A percentile compares a stretch with the other conserved stretches of the same genome.
These are phyloP conservation scores for Pasiphila rectangulata DNA, from an alignment of 2,888 invertebrate genomes.

Conservation along the genomic window DNA sequence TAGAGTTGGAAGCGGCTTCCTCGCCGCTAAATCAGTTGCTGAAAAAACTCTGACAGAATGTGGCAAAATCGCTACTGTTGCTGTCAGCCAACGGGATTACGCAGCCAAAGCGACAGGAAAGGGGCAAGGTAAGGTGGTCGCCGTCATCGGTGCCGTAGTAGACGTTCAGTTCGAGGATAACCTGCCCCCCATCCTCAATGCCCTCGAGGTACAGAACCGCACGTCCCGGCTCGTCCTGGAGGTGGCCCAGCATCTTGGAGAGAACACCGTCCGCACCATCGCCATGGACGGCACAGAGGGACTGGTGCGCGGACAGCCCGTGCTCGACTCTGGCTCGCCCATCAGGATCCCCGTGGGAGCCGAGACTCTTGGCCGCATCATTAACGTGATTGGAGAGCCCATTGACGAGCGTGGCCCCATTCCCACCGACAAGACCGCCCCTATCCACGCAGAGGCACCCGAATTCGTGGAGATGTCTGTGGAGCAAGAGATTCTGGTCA, in stretches of 20 bases:
- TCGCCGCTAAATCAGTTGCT: slow-evolving; percentile 80
- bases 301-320: slow-evolving; percentile 91
- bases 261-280: slow-evolving; percentile 94
- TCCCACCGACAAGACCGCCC: slow-evolving; percentile 86
- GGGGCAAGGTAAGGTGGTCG: slow-evolving; percentile 87
- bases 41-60: slow-evolving; percentile 82
- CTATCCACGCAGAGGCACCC: slow-evolving; percentile 95
- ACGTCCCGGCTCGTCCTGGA: slow-evolving; percentile 89
- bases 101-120: slow-evolving; percentile 60
- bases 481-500: slow-evolving; percentile 93
- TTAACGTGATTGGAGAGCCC: slow-evolving; percentile 94
- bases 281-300: slow-evolving; percentile 98
- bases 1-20: slow-evolving; percentile 81
- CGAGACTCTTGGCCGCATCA: slow-evolving; percentile 94
- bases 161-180: slow-evolving; percentile 97
- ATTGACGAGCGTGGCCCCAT: slow-evolving; percentile 96
- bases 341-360: slow-evolving; percentile 96
- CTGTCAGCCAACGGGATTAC: slow-evolving; percentile 65
- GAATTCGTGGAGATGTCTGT: slow-evolving; percentile 96
- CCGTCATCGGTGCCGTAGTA: slow-evolving; percentile 98
- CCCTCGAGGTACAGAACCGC: slow-evolving; percentile 94
- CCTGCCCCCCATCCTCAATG: slow-evolving; percentile 96
- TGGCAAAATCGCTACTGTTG: slow-evolving; percentile 74
- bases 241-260: slow-evolving; percentile 96
- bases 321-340: slow-evolving; percentile 90